Evolutionary conservation across 2,888 invertebrate genomes (phyloP).

Genomic region (Thereva nobilitata): DNA sequence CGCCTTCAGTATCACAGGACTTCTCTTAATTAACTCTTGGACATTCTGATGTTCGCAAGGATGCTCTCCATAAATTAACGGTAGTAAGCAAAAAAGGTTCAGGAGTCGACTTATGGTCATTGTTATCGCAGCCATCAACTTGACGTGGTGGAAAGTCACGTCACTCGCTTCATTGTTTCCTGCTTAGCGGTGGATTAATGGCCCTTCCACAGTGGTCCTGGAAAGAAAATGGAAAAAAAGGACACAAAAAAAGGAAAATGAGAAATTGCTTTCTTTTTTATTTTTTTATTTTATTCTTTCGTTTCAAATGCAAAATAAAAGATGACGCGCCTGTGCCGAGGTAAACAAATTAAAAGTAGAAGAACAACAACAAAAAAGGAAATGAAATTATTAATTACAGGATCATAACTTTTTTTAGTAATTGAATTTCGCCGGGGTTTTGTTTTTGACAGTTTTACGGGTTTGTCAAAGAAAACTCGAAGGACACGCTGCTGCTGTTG

Average conservation of each 20-base stretch:
- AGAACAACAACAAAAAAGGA: too few species aligned
- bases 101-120: constrained; percentile 37
- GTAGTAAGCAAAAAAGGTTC: constrained; percentile 32
- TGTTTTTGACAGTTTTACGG: too few species aligned
- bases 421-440: too few species aligned
- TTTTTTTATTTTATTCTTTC: too few species aligned
- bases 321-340: too few species aligned
- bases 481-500: too few species aligned
- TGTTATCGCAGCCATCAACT: constrained; percentile 24
- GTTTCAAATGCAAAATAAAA: too few species aligned
- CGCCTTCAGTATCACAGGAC: constrained; percentile 57
- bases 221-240: constrained; percentile 1
- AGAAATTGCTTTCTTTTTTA: not conserved
- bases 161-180: constrained; percentile 24
- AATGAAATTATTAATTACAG: too few species aligned
- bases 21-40: constrained; percentile 55
- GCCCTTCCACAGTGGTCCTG: constrained; percentile 12
- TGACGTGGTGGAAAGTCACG: constrained; percentile 26
- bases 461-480: too few species aligned
- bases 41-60: constrained; percentile 55
- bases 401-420: too few species aligned
- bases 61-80: constrained; percentile 37
- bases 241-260: not conserved
- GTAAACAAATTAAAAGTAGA: too few species aligned
- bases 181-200: constrained; percentile 10